These are phyloP conservation scores for Rhipidura dahli DNA, from an alignment of 2,113 vertebrate species.

Conservation along the genomic window DNA sequence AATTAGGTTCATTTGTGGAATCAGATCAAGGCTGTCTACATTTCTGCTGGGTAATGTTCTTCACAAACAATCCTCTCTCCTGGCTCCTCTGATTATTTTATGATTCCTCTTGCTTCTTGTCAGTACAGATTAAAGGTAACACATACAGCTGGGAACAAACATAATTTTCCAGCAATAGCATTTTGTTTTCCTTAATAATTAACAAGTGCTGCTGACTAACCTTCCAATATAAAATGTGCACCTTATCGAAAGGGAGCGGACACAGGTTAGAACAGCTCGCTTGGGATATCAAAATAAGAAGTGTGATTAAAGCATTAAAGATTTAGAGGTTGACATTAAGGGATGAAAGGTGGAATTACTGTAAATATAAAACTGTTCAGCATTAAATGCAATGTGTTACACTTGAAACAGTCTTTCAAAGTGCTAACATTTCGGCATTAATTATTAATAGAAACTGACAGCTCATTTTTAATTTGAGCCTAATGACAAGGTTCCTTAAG, in stretches of 20 bases:
- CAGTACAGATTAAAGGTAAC: constrained; percentile 75
- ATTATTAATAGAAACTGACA: constrained; percentile 79
- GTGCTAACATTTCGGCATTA: constrained; percentile 73
- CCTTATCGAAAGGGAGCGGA: constrained; percentile 60
- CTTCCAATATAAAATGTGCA: constrained; percentile 58
- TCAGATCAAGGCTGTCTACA: constrained; percentile 61
- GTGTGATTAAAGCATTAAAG: constrained; percentile 79
- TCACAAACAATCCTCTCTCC: constrained; percentile 58
- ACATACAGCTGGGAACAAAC: constrained; percentile 74
- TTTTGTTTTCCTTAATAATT: constrained; percentile 82
- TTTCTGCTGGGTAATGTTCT: constrained; percentile 63
- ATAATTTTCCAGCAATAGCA: constrained; percentile 73
- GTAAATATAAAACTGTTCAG: constrained; percentile 78
- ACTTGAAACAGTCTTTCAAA: constrained; percentile 73
- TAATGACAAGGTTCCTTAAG: constrained; percentile 74
- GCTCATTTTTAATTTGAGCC: constrained; percentile 74
- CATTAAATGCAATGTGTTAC: constrained; percentile 75
- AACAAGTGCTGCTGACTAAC: constrained; percentile 72
- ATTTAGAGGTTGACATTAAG: constrained; percentile 75
- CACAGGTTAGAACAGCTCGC: constrained; percentile 59
- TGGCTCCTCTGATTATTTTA: constrained; percentile 64
- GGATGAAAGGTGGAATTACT: constrained; percentile 78
- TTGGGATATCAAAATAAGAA: constrained; percentile 71
- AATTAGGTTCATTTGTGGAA: constrained; percentile 63
- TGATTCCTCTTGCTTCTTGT: constrained; percentile 71